Base-by-base conservation (phyloP, 2,888 invertebrate genomes). In the Yponomeuta malinellus region DNA sequence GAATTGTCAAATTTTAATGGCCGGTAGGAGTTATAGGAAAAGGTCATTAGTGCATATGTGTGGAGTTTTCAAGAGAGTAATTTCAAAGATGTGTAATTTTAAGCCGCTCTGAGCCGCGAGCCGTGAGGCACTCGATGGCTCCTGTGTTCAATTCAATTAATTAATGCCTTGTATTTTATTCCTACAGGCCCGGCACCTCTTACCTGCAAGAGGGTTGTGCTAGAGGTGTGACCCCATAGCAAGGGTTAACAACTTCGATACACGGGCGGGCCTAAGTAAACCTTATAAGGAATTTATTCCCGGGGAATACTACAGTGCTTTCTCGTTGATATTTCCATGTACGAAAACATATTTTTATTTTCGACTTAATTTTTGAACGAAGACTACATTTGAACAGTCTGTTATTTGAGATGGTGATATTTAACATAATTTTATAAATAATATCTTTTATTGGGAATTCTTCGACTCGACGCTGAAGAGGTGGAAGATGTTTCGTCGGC, bases 111-210 rank as follows among this genome's bases (percentile, higher is more conserved):
- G 91, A 83, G 92, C 89, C 91, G 78, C 82, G 86, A 86, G 89
- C 87, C 86, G 87, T 86, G 85, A 85, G 79, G 89, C 89, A 88
- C 84, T 85, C 85, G 90, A 89, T 90, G 92, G 92, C 92, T 92
- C 90, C 81, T 78, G 85, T 90, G 87, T 81, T 77, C 70, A 77
- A 78, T 87, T 85, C 89, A 88, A 82, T 83, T 87, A 81, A 92
- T 93, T 93, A 93, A 93, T 92, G 89, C 89, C 83, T 81, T 91
- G 87, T 93, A 89, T 93, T 93, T 93, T 93, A 93, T 92, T 92
- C 92, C 93, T 91, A 90, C 93, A 93, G 93, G 93, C 93, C 93
- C 93, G 90, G 93, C 90, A 92, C 93, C 93, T 92, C 92, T 93
- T 92, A 89, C 89, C 89, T 91, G 89, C 89, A 92, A 93, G 92